Evolutionary conservation across 2,113 vertebrate species (phyloP).

Genomic region (Columba janthina): DNA sequence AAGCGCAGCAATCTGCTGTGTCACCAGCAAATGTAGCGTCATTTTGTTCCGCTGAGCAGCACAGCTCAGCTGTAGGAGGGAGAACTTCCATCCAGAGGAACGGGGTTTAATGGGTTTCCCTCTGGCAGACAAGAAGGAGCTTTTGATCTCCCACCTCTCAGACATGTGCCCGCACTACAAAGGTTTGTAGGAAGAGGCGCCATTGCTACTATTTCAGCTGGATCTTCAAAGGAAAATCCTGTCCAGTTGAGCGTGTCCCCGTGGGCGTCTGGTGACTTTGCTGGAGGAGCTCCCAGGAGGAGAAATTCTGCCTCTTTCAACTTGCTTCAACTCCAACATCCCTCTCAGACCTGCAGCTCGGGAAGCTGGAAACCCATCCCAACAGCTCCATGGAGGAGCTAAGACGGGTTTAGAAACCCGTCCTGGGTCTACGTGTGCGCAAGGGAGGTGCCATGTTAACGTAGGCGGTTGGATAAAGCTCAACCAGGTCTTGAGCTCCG

Average conservation of each 20-base stretch:
- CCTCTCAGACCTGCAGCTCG: too few species aligned
- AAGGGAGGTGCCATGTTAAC: accelerated
- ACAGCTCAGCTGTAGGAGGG: accelerated
- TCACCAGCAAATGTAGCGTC: accelerated
- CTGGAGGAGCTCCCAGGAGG: neutral
- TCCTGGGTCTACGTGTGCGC: neutral
- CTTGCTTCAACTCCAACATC: accelerated
- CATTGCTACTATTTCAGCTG: accelerated
- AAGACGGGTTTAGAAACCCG: neutral
- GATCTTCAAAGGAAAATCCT: neutral
- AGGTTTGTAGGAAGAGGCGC: neutral
- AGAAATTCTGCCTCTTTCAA: accelerated
- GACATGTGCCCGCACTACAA: neutral
- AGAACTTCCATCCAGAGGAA: neutral
- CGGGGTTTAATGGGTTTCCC: neutral
- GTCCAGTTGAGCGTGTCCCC: accelerated
- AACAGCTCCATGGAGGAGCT: accelerated
- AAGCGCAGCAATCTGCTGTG: neutral
- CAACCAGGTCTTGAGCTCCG: neutral
- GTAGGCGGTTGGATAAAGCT: neutral
- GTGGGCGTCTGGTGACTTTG: accelerated
- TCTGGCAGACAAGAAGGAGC: neutral
- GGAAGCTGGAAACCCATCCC: neutral
- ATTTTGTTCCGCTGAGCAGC: neutral
- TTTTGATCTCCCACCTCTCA: neutral